Conservation (phyloP, 2,888 invertebrate species). For the Bugula neritina region DNA sequence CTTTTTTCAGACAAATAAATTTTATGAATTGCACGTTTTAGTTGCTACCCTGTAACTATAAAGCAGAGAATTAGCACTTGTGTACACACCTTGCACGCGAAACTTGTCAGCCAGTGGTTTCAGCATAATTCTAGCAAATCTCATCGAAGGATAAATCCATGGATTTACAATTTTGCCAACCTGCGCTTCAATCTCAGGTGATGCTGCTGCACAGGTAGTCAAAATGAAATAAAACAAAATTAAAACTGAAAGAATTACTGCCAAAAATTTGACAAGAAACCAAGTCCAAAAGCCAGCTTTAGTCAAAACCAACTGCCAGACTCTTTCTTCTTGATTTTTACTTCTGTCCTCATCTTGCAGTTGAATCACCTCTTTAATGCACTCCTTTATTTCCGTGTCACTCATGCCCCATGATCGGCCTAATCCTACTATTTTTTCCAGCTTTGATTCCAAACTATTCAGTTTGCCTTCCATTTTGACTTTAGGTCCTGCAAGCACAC, state of each 20-base stretch:
- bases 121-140: not conserved
- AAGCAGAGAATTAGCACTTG: no score
- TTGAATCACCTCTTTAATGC: not conserved
- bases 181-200: not conserved
- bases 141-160: not conserved
- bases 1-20: no score
- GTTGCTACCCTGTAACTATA: no score
- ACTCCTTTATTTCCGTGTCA: not conserved
- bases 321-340: no score
- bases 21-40: no score
- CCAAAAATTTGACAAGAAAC: not conserved
- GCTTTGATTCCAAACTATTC: not conserved
- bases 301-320: no score
- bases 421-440: not conserved
- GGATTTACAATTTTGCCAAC: not conserved
- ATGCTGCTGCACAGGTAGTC: not conserved
- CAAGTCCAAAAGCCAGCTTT: not conserved
- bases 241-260: not conserved
- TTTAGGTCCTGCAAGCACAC: no score
- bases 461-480: no score
- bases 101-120: slow-evolving; percentile 14
- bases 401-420: slow-evolving; percentile 10
- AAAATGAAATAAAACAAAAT: not conserved
- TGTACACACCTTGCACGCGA: no score
- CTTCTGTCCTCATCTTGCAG: not conserved